Conservation (phyloP, 1,140 invertebrate species). For the Lepidurus couesii region DNA sequence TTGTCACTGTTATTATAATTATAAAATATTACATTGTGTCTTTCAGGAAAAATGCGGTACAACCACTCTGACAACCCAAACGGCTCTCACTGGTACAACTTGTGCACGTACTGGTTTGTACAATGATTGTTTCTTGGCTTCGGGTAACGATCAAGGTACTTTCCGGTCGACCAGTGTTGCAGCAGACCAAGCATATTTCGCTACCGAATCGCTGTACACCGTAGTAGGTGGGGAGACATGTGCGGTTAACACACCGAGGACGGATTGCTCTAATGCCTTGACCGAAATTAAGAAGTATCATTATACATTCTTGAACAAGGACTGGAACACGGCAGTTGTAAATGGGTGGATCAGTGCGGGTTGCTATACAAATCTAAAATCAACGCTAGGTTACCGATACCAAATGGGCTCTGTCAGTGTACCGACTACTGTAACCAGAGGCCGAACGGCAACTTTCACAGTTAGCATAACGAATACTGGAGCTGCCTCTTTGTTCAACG, state of each 20-base stretch:
- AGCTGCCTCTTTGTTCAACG: background rate
- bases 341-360: background rate
- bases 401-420: background rate
- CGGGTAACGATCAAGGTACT: conserved; percentile 25
- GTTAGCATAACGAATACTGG: background rate
- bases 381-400: background rate
- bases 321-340: conserved; percentile 23
- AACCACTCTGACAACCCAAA: conserved; percentile 12
- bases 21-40: no score
- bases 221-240: conserved; percentile 31
- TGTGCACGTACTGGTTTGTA: conserved; percentile 27
- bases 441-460: background rate
- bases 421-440: background rate
- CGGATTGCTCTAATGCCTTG: conserved; percentile 28
- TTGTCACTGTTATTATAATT: no score
- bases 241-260: background rate
- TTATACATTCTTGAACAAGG: conserved; percentile 30
- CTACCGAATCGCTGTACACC: conserved; percentile 22
- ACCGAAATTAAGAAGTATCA: conserved; percentile 30
- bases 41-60: conserved; percentile 17
- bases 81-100: conserved; percentile 1
- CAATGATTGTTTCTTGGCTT: conserved; percentile 33
- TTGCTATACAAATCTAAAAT: background rate
- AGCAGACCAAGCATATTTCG: conserved; percentile 26
- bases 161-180: background rate